phyloP scores from a whole-genome alignment of 1,140 invertebrate genomes.

The Elymnias hypermnestra region DNA sequence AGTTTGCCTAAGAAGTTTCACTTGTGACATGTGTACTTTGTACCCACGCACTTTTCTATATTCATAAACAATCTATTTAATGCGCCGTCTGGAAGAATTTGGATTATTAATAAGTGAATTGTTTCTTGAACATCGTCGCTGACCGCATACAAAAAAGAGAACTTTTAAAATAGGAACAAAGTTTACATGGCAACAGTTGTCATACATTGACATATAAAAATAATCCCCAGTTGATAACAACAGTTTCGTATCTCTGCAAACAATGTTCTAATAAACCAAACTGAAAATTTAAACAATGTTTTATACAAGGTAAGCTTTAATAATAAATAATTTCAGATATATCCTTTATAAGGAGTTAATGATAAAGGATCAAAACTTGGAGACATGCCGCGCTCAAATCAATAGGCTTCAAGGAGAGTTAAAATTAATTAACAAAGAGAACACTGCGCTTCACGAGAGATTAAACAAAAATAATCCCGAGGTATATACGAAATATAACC shows the following conservation, averaged over 20 bases:
- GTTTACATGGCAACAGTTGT: neutral
- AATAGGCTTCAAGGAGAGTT: conserved; percentile 57
- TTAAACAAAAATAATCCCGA: conserved; percentile 53
- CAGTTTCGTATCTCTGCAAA: neutral
- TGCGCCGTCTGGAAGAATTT: no score
- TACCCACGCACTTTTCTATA: no score
- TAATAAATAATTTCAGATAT: conserved; percentile 37
- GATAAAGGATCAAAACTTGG: conserved; percentile 62
- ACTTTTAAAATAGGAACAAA: neutral
- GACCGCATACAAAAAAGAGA: neutral
- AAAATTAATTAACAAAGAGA: conserved; percentile 58
- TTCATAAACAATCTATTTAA: no score
- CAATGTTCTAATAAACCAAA: conserved; percentile 6
- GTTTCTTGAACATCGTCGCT: no score
- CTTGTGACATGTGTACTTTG: no score
- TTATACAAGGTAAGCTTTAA: conserved; percentile 34
- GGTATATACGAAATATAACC: conserved; percentile 27
- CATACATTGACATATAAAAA: no score
- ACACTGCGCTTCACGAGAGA: conserved; percentile 46
- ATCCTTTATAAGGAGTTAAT: conserved; percentile 64
- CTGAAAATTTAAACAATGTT: conserved; percentile 27
- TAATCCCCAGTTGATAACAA: neutral
- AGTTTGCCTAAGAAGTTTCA: no score
- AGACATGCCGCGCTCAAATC: conserved; percentile 54
- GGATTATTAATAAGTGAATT: no score